Evolutionary conservation across 2,797 vertebrate species (phyloP), one percentile per base, ranked within the genome.

Genomic region (Oreortyx pictus): DNA sequence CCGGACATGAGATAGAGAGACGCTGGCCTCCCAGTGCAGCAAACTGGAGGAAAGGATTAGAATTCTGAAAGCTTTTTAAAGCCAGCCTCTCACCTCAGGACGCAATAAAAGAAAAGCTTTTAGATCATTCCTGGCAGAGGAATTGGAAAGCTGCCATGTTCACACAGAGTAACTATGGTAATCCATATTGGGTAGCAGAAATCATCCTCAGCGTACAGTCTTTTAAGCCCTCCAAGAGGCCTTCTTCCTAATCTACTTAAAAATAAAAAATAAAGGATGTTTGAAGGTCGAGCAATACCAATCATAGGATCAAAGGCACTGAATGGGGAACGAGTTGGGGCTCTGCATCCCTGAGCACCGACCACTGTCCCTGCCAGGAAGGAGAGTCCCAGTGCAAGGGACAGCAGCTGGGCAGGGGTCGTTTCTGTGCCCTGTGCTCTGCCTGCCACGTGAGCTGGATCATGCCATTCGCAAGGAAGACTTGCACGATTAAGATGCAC

Each of bases 91-190:
- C 95, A 90, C 82, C 89, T 75, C 95, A 91, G 95, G 86, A 95
- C 91, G 94, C 91, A 96, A 95, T 96, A 94, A 94, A 95, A 96
- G 88, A 91, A 94, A 96, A 96, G 91, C 95, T 97, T 95, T 96
- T 96, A 97, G 93, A 95, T 96, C 95, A 92, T 94, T 94, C 90
- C 73, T 96, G 89, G 93, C 96, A 97, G 90, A 97, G 89, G 74
- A 90, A 43, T 68, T 96, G 92, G 93, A 97, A 97, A 93, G 91
- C 82, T 95, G 90, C 88, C 94, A 90, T 23, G 68, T 82, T 94
- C 82, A 71, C 72, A 82, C 74, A 70, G 88, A 86, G 85, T 85
- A 92, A 88, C 91, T 95, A 93, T 83, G 88, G 87, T 90, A 96
- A 97, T 96, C 96, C 87, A 86, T 91, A 96, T 90, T 87, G 85